Conservation (phyloP, 2,888 invertebrate species). For the Deilephila elpenor region DNA sequence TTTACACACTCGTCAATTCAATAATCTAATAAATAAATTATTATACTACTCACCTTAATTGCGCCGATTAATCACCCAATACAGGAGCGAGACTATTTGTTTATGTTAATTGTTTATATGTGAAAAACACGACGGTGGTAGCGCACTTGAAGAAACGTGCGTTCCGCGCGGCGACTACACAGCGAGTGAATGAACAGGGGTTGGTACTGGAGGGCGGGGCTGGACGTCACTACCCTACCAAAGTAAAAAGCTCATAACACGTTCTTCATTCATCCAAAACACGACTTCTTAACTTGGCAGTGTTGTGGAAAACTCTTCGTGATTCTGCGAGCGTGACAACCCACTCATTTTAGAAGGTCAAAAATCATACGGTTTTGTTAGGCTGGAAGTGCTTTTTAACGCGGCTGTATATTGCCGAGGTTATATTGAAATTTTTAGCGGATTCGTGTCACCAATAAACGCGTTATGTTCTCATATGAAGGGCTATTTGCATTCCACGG, state of each 20-base stretch:
- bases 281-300: conserved; percentile 47
- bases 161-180: conserved; percentile 53
- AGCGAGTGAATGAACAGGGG: conserved; percentile 79
- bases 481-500: conserved; percentile 27
- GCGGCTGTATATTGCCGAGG: conserved; percentile 40
- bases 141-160: conserved; percentile 45
- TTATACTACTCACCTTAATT: conserved; percentile 22
- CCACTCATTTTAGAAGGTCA: conserved; percentile 40
- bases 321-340: conserved; percentile 50
- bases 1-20: background rate
- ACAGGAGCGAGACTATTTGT: conserved; percentile 17
- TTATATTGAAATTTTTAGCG: conserved; percentile 45
- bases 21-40: background rate
- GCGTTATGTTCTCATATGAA: conserved; percentile 22
- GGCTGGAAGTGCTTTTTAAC: conserved; percentile 37
- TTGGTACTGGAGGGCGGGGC: conserved; percentile 73
- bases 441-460: conserved; percentile 22
- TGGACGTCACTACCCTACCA: conserved; percentile 49
- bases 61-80: background rate
- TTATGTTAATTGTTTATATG: conserved; percentile 59
- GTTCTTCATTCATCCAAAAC: conserved; percentile 31
- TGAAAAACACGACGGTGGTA: conserved; percentile 55
- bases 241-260: conserved; percentile 47
- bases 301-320: conserved; percentile 63
- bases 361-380: conserved; percentile 28